Evolutionary conservation across 2,797 vertebrate genomes (phyloP).

Genomic region (Crocidura indochinensis): DNA sequence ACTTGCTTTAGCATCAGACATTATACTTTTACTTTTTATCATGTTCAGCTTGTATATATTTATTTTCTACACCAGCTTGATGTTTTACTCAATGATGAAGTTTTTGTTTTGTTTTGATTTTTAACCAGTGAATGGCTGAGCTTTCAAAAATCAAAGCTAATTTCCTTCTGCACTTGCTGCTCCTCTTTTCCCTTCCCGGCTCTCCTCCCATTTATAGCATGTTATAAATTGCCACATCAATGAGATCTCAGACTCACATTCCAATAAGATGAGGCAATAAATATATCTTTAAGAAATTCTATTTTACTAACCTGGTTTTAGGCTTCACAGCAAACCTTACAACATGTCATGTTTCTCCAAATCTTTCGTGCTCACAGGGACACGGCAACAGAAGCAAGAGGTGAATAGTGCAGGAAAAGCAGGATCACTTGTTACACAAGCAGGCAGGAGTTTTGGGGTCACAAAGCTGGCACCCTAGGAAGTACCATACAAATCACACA

Average conservation of each 20-base stretch:
- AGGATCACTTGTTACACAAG: not conserved
- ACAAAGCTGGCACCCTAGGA: not conserved
- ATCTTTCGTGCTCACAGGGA: slow-evolving; percentile 12
- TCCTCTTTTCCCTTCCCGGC: not conserved
- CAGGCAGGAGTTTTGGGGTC: not conserved
- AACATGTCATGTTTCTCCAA: not conserved
- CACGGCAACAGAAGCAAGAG: not conserved
- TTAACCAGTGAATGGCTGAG: not conserved
- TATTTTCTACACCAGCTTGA: slow-evolving; percentile 29
- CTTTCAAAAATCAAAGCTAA: slow-evolving; percentile 2
- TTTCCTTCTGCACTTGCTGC: not conserved
- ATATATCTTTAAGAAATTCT: not conserved
- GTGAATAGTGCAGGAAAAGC: no score
- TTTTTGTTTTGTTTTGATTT: not conserved
- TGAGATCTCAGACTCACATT: not conserved
- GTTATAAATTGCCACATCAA: not conserved
- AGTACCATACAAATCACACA: slow-evolving; percentile 37
- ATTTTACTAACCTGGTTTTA: slow-evolving; percentile 45
- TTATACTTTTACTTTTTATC: not conserved
- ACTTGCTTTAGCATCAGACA: not conserved
- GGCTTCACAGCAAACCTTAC: not conserved
- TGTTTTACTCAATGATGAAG: not conserved
- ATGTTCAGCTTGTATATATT: slow-evolving; percentile 21
- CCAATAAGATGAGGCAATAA: not conserved
- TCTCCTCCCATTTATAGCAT: not conserved